A percentile compares a stretch with the other conserved stretches of the same genome.
phyloP scores from a whole-genome alignment of 2,797 vertebrate species.

The Cirrhinus mrigala region DNA sequence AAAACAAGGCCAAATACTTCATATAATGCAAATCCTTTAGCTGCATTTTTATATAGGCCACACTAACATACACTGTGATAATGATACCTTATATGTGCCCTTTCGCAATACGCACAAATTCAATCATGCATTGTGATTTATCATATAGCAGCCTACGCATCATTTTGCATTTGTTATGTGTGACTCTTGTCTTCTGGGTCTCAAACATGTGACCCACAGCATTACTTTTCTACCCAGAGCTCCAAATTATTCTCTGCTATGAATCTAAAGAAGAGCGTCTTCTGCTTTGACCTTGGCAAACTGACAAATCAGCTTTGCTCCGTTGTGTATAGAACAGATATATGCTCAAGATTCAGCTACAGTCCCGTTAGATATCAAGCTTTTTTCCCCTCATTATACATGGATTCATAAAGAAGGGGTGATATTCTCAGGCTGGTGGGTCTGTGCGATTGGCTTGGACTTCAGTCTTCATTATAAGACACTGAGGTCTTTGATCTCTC shows the following conservation, averaged over 20 bases:
- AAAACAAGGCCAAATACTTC: slow-evolving; percentile 33
- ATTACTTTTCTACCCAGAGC: slow-evolving; percentile 19
- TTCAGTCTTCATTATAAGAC: slow-evolving; percentile 33
- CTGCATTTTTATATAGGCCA: slow-evolving; percentile 37
- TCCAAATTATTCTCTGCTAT: slow-evolving; percentile 12
- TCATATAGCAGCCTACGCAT: slow-evolving; percentile 24
- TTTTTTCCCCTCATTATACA: neutral
- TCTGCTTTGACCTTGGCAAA: slow-evolving; percentile 38
- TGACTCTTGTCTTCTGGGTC: slow-evolving; percentile 21
- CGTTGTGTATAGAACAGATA: slow-evolving; percentile 16
- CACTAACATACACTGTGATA: too few species aligned
- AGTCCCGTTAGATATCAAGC: slow-evolving; percentile 4
- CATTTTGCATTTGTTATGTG: slow-evolving; percentile 29
- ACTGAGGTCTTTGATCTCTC: slow-evolving; percentile 41
- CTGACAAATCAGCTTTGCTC: slow-evolving; percentile 44
- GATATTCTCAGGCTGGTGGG: slow-evolving; percentile 2
- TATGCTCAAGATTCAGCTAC: slow-evolving; percentile 17
- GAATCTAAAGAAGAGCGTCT: slow-evolving; percentile 13
- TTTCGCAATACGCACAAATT: slow-evolving; percentile 5
- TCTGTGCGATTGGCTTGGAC: neutral
- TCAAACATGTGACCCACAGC: slow-evolving; percentile 8
- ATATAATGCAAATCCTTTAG: slow-evolving; percentile 21
- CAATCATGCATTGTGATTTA: neutral
- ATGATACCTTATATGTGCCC: neutral
- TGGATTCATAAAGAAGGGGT: slow-evolving; percentile 11